phyloP scores from a whole-genome alignment of 2,888 invertebrate species.

The Pristionchus exspectatus region DNA sequence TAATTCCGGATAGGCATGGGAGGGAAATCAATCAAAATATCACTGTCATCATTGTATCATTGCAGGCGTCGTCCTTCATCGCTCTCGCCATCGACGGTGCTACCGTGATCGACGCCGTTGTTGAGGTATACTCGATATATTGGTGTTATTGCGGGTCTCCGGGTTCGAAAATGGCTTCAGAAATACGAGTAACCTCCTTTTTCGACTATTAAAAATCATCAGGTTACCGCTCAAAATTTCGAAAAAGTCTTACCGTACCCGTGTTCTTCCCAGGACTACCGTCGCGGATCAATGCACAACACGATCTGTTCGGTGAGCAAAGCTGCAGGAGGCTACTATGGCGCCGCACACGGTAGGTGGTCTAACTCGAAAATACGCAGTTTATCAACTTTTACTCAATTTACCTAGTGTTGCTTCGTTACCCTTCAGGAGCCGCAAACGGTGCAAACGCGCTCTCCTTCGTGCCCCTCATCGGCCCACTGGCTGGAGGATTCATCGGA shows the following conservation, averaged over 20 bases:
- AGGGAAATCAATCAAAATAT: too few species aligned
- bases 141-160: too few species aligned
- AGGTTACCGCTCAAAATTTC: too few species aligned
- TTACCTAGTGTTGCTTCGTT: too few species aligned
- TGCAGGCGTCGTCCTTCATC: neutral
- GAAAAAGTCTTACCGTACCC: neutral
- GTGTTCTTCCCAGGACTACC: neutral
- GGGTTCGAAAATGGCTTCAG: too few species aligned
- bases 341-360: neutral
- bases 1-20: too few species aligned
- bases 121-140: neutral
- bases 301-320: neutral
- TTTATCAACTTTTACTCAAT: too few species aligned
- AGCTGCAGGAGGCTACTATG: neutral
- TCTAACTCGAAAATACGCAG: too few species aligned
- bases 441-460: neutral
- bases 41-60: neutral
- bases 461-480: neutral
- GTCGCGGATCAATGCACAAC: neutral
- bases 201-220: too few species aligned
- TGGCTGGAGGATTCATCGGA: conserved; percentile 2
- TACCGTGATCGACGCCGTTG: neutral
- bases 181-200: too few species aligned
- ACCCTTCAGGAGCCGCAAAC: neutral
- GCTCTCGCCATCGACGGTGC: neutral